Evolutionary conservation across 1,140 invertebrate species (phyloP), one percentile per base, ranked within the genome.

Genomic region (Diachasma alloeum): DNA sequence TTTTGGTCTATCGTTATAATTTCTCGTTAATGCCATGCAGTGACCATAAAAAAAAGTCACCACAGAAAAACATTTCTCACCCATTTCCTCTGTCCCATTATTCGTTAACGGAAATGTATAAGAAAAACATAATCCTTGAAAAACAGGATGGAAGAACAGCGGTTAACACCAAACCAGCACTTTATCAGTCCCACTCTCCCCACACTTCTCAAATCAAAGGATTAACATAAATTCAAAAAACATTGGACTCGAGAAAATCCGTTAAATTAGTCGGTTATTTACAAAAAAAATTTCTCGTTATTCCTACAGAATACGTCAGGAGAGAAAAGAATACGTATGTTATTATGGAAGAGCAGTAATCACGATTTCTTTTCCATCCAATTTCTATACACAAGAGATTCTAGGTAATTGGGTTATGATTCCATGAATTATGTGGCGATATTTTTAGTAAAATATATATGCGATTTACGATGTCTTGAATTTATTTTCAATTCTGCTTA

Each of bases 381-480:
- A 63, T 15, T 26, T 6, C 24, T 63, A 4, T 63, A 63, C 19
- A 11, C 59, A 63, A 26, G 59, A 63, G 59, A 63, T 63, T 63
- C 59, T 63, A 63, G 2, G 6, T 31, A 26, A 63, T 46, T 46
- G 11, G 53, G 22, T 13, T 9, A 59, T n/a, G n/a, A n/a, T 26
- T 63, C 24, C 59, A 63, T 31, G 26, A 3, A 53, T 53, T 5
- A 53, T 19, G 48, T 63, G 24, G 22, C 19, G 24, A 19, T 56
- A 56, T 56, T 63, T 63, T 63, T 26, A 63, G 59, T 63, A 53
- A 53, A 53, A 53, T 53, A n/a, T 53, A 53, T 53, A 53, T 53
- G 6, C 48, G 6, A 6, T 53, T 6, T 53, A 19, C 9, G 11
- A 53, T 53, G 0, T 17, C 2, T 53, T 17, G 10, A 19, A 53